These are phyloP conservation scores for Lordiphosa fenestrarum DNA, from an alignment of 2,888 invertebrate genomes.

Conservation along the genomic window DNA sequence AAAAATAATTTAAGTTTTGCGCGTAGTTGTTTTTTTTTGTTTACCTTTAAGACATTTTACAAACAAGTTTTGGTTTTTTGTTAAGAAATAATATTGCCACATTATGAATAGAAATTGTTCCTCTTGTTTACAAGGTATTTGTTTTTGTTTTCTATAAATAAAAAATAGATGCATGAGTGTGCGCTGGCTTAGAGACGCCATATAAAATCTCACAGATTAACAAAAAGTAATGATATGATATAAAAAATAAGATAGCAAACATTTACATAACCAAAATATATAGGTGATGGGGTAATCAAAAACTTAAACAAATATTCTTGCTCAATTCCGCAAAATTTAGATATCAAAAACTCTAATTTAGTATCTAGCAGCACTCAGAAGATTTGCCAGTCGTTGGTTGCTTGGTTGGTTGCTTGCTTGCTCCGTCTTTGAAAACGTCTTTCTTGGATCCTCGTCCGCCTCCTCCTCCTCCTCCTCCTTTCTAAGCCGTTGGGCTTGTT, in stretches of 20 bases:
- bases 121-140: constrained; percentile 21
- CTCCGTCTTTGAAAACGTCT: constrained; percentile 69
- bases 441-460: constrained; percentile 33
- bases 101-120: constrained; percentile 45
- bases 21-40: constrained; percentile 42
- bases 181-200: constrained; percentile 49
- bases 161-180: constrained; percentile 41
- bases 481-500: constrained; percentile 36
- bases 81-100: constrained; percentile 55
- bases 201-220: constrained; percentile 69
- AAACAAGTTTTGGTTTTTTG: constrained; percentile 42
- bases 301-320: constrained; percentile 36
- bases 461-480: constrained; percentile 7
- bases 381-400: constrained; percentile 71
- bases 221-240: constrained; percentile 51
- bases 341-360: constrained; percentile 49
- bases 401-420: constrained; percentile 25
- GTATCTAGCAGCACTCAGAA: constrained; percentile 67
- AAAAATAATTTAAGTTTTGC: constrained; percentile 69
- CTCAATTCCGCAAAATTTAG: constrained; percentile 15
- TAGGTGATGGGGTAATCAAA: constrained; percentile 40
- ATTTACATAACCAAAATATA: constrained; percentile 52
- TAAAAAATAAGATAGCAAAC: constrained; percentile 49
- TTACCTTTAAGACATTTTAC: constrained; percentile 20
- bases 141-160: constrained; percentile 58